Evolutionary conservation across 2,888 invertebrate species (phyloP).

Genomic region (Operophtera brumata): DNA sequence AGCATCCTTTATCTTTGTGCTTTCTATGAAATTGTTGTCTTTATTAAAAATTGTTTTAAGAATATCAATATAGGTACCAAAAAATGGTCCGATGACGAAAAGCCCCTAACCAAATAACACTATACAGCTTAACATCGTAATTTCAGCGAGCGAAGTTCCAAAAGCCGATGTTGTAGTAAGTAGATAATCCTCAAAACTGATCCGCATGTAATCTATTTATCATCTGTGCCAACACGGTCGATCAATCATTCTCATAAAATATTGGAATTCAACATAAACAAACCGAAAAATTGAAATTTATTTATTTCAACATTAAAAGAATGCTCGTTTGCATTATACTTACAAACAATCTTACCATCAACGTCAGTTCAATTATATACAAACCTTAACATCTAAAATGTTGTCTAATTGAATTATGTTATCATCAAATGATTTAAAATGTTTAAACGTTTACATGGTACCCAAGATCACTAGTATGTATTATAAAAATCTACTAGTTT

Average conservation of each 20-base stretch:
- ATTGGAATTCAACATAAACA: not conserved
- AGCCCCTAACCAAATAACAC: no score
- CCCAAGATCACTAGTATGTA: slow-evolving; percentile 14
- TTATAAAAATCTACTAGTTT: slow-evolving; percentile 54
- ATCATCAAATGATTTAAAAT: slow-evolving; percentile 43
- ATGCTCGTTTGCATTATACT: slow-evolving; percentile 60
- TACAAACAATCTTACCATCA: slow-evolving; percentile 67
- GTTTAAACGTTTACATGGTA: slow-evolving; percentile 29
- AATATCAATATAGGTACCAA: no score
- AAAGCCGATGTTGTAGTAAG: no score
- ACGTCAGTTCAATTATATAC: slow-evolving; percentile 69
- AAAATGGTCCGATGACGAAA: no score
- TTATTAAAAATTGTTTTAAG: no score
- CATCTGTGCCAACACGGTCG: no score
- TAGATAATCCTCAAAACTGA: no score
- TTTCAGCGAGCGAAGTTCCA: no score
- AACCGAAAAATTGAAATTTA: slow-evolving; percentile 48
- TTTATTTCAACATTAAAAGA: slow-evolving; percentile 76
- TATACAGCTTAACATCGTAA: no score
- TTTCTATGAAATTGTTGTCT: not conserved
- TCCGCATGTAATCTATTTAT: no score
- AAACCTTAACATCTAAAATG: slow-evolving; percentile 41
- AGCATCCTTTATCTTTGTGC: not conserved
- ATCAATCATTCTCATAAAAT: not conserved
- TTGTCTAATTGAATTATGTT: slow-evolving; percentile 31